These are phyloP conservation scores for Ctena decussata DNA, from an alignment of 2,888 invertebrate species.

Conservation along the genomic window DNA sequence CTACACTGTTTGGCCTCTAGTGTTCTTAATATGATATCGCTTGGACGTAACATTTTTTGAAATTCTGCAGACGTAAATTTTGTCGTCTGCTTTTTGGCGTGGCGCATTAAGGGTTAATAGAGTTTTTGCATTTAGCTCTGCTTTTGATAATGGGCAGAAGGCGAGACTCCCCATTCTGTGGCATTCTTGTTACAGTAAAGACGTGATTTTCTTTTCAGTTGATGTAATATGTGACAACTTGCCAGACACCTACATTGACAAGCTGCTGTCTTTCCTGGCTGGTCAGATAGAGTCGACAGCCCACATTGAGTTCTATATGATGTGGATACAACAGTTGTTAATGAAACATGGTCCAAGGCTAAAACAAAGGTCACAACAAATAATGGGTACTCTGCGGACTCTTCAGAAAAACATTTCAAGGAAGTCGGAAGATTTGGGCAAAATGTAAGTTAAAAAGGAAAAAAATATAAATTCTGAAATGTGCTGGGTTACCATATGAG, in stretches of 20 bases:
- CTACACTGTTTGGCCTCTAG: no score
- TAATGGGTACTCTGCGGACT: constrained; percentile 91
- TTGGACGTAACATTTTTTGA: no score
- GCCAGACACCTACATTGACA: constrained; percentile 92
- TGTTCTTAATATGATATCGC: no score
- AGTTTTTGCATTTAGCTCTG: no score
- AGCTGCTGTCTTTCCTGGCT: constrained; percentile 91
- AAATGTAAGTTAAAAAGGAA: constrained; percentile 93
- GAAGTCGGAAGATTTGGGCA: constrained; percentile 93
- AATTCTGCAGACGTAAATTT: no score
- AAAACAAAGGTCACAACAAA: constrained; percentile 88
- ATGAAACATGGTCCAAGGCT: constrained; percentile 89
- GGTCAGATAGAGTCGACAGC: constrained; percentile 91
- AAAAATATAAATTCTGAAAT: no score
- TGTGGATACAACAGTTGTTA: constrained; percentile 92
- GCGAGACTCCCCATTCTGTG: no score
- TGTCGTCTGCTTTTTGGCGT: no score
- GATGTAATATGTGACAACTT: constrained; percentile 91
- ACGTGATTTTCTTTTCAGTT: constrained; percentile 90
- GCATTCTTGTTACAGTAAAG: no score
- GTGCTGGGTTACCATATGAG: no score
- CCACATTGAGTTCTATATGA: constrained; percentile 95
- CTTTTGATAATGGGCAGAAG: no score
- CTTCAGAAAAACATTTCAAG: constrained; percentile 90
- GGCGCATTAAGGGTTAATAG: no score